Percentiles rank a stretch among this genome's conserved stretches.
phyloP scores from a whole-genome alignment of 2,888 invertebrate genomes.

The Gandaritis pyraliata region DNA sequence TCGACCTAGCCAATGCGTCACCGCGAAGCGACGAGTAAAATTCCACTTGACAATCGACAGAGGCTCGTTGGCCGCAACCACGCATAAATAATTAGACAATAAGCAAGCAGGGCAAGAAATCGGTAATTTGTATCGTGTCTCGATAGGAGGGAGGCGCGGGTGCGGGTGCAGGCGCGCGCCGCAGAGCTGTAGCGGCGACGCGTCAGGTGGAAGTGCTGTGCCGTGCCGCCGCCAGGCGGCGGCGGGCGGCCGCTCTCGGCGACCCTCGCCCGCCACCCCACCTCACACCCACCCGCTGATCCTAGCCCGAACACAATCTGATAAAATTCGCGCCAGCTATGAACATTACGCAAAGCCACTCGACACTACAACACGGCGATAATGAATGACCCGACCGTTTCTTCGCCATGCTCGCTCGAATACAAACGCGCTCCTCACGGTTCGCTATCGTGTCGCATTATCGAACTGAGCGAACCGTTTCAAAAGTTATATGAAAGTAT shows the following conservation, averaged over 20 bases:
- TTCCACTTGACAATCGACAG: conserved; percentile 75
- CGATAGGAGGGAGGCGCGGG: conserved; percentile 78
- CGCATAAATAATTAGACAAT: conserved; percentile 82
- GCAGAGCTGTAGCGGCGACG: conserved; percentile 81
- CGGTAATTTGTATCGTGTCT: conserved; percentile 80
- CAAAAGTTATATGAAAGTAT: conserved; percentile 80
- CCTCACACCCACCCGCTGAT: conserved; percentile 74
- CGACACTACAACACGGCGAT: conserved; percentile 74
- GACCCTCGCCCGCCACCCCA: conserved; percentile 57
- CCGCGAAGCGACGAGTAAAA: conserved; percentile 64
- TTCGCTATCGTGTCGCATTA: conserved; percentile 66
- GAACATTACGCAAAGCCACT: conserved; percentile 82
- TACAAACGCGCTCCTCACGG: conserved; percentile 63
- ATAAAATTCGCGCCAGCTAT: conserved; percentile 84
- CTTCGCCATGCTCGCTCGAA: conserved; percentile 55
- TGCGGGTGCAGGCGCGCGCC: conserved; percentile 77
- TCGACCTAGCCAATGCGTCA: conserved; percentile 75
- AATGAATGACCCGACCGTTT: conserved; percentile 78
- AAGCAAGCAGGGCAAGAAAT: conserved; percentile 81
- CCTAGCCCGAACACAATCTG: conserved; percentile 81
- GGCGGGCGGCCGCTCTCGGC: conserved; percentile 66
- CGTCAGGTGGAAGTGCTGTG: conserved; percentile 83
- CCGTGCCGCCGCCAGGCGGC: conserved; percentile 65
- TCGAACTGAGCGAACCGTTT: conserved; percentile 61
- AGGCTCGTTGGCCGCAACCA: conserved; percentile 70